Base-by-base conservation (phyloP, 2,888 invertebrate species). In the Galeopsomyia nigrocyanea region DNA sequence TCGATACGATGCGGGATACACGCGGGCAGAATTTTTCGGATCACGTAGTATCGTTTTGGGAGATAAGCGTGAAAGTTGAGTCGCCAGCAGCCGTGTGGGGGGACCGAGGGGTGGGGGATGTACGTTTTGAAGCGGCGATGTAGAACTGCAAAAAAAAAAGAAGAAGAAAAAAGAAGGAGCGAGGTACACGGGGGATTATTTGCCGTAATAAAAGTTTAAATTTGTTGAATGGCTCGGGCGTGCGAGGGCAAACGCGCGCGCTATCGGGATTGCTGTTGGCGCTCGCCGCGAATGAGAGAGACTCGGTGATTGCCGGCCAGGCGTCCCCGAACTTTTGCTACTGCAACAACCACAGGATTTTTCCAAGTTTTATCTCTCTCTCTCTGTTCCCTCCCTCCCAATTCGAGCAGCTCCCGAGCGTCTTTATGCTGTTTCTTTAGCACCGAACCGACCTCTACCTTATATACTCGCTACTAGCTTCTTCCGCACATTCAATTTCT, bases 291-390 rank as follows among this genome's bases (percentile, higher is more conserved):
- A 39, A 39, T 7, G 70, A 76, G 77, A 79, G 80, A 78, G 77
- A 79, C 75, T 74, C 61, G 26, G 77, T 75, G 79, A 79, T 80
- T 77, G 80, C 77, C 75, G 75, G 75, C 75, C 71, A 60, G 61
- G 62, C 71, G 68, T 71, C 66, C 67, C n/a, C 49, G 60, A 50
- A 74, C 78, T 80, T 68, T 78, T 77, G 76, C 61, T 47, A 74
- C 71, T 64, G 58, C 51, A 64, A 64, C 57, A 70, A 39, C 64
- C 63, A 64, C 58, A 51, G 58, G 63, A 75, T 72, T 79, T 39
- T 78, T 76, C 64, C 77, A 46, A 68, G 63, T 69, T 68, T 57
- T 50, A 31, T 50, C 56, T 19, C 49, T 22, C 7, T 10, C 53
- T 46, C 46, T 13, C n/a, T 19, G 50, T n/a, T n/a, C n/a, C 39